Conservation (phyloP, 2,888 invertebrate genomes). For the Emesis russula region DNA sequence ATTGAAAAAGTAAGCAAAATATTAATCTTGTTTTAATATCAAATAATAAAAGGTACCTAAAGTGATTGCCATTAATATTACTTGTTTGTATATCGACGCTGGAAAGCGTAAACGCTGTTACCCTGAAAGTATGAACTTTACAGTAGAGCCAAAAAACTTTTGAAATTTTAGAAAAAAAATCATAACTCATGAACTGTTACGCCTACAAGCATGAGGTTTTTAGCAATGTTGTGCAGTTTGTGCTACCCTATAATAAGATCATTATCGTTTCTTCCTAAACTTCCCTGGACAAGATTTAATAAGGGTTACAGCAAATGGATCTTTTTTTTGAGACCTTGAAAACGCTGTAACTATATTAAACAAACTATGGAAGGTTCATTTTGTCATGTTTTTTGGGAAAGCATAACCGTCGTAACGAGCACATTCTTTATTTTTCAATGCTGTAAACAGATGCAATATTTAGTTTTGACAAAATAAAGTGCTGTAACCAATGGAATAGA, state of each 20-base stretch:
- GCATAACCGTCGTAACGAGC: conserved; percentile 14
- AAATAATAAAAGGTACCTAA: too few species aligned
- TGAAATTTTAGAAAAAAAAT: too few species aligned
- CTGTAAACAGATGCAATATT: neutral
- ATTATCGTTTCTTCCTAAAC: neutral
- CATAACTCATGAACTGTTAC: neutral
- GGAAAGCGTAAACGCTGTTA: neutral
- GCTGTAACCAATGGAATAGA: conserved; percentile 8
- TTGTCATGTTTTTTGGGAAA: conserved; percentile 17
- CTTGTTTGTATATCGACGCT: too few species aligned
- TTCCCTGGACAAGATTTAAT: too few species aligned
- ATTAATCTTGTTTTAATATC: too few species aligned
- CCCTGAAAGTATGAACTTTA: neutral
- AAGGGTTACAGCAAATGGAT: neutral
- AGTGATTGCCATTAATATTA: too few species aligned
- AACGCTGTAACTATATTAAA: neutral
- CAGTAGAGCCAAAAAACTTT: too few species aligned
- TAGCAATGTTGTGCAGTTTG: neutral
- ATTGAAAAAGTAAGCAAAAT: too few species aligned
- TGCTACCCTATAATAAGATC: neutral
- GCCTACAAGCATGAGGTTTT: neutral
- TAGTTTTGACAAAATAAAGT: neutral
- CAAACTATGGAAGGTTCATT: conserved; percentile 13
- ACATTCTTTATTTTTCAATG: neutral
- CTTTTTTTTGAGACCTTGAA: conserved; percentile 9